phyloP scores from a whole-genome alignment of 2,888 invertebrate genomes.

The Tinea pellionella region DNA sequence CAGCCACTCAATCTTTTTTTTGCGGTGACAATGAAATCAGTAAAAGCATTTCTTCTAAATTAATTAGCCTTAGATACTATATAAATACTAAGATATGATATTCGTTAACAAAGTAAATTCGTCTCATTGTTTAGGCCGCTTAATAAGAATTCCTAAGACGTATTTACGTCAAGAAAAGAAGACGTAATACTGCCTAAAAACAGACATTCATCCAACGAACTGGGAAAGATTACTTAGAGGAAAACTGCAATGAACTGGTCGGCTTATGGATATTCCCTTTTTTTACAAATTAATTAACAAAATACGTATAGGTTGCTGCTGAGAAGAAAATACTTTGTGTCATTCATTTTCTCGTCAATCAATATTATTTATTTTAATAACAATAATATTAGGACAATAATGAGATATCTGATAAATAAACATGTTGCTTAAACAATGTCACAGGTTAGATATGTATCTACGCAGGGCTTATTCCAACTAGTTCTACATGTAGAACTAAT shows the following conservation, averaged over 20 bases:
- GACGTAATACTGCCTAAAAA: slow-evolving; percentile 36
- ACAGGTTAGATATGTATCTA: too few species aligned
- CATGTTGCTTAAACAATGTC: too few species aligned
- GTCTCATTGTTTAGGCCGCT: slow-evolving; percentile 51
- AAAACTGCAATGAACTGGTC: slow-evolving; percentile 10
- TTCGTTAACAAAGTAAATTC: slow-evolving; percentile 7
- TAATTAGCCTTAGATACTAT: too few species aligned
- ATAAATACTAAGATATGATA: not conserved
- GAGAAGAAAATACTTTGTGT: not conserved
- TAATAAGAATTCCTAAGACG: slow-evolving; percentile 58
- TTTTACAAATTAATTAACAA: slow-evolving; percentile 7
- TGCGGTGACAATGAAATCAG: too few species aligned
- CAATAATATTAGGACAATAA: too few species aligned
- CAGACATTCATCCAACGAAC: slow-evolving; percentile 40
- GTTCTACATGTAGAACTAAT: too few species aligned
- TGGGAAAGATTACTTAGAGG: slow-evolving; percentile 19
- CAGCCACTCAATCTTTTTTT: too few species aligned
- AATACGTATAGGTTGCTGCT: not conserved
- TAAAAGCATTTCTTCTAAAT: too few species aligned
- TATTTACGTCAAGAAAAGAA: slow-evolving; percentile 47
- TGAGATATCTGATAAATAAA: too few species aligned
- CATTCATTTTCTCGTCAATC: not conserved
- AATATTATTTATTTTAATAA: too few species aligned
- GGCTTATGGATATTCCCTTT: slow-evolving; percentile 2
- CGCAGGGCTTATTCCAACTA: too few species aligned